Base-by-base conservation (phyloP, 2,113 vertebrate species). In the Prunella fulvescens region DNA sequence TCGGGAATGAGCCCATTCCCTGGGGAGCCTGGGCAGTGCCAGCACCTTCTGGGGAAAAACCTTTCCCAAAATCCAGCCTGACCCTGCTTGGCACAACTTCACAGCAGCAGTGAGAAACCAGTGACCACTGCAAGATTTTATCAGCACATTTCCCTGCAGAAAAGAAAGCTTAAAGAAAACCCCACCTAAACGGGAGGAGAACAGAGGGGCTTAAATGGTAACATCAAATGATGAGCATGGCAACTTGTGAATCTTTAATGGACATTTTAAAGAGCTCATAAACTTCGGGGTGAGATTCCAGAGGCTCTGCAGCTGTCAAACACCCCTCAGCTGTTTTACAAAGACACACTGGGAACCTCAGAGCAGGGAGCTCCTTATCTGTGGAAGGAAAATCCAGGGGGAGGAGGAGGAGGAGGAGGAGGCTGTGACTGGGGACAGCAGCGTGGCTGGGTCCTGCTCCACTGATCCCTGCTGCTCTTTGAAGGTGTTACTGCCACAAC, bases 251-350 rank as follows among this genome's bases (percentile, higher is more conserved):
- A 53, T 51, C 56, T 83, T 91, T 88, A 64, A 81, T 10, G 77
- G 91, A 14, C 1, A 0, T 61, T 86, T 94, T 86, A 86, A 95
- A 93, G 86, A 64, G 80, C 80, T 88, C 92, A 11, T 83, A 88
- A 94, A 92, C 11, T 90, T 93, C 29, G 24, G 92, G 56, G 64
- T 19, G 88, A 88, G 76, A 65, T 54, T 58, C 22, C 64, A n/a
- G 94, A 92, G 72, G 80, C 86, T 56, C 77, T 83, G 86, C 58
- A 67, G 39, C 72, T 83, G 88, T 86, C 95, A 86, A 44, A 78
- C 64, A 56, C 7, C 10, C 10, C 78, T 67, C 35, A 12, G 58
- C 5, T 57, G 31, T 50, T 88, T 65, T 20, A 51, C 62, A 81
- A 44, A 54, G 78, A n/a, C 60, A 73, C 57, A 3, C 56, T 6